Percentiles rank a stretch among this genome's conserved stretches.
These are phyloP conservation scores for Trididemnum clinides DNA, from an alignment of 23 tunicate genomes.

Conservation along the genomic window DNA sequence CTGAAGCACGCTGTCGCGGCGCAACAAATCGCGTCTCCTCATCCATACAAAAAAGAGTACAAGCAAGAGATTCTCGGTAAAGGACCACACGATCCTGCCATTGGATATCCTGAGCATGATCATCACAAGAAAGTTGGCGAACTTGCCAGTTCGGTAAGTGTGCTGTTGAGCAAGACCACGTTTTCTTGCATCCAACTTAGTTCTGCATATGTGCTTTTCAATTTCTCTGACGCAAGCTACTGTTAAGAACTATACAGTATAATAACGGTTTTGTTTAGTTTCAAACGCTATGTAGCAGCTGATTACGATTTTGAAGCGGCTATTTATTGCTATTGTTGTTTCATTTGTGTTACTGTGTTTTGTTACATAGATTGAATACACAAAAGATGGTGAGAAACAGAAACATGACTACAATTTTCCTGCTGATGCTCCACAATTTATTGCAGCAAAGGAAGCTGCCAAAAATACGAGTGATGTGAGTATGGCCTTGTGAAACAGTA, in stretches of 20 bases:
- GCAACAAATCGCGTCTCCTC: slow-evolving; percentile 45
- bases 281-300: too few species aligned
- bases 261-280: too few species aligned
- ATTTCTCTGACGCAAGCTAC: too few species aligned
- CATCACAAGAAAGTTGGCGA: slow-evolving; percentile 52
- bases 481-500: too few species aligned
- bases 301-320: too few species aligned
- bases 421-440: slow-evolving; percentile 62
- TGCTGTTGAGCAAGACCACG: too few species aligned
- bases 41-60: slow-evolving; percentile 69
- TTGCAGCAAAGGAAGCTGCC: slow-evolving; percentile 46
- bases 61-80: slow-evolving; percentile 58
- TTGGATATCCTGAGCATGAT: slow-evolving; percentile 79
- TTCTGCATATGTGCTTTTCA: too few species aligned
- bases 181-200: too few species aligned
- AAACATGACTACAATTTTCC: slow-evolving; percentile 23
- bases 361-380: slow-evolving; percentile 80
- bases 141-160: slow-evolving; percentile 36
- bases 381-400: slow-evolving; percentile 49
- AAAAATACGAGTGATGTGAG: slow-evolving; percentile 48
- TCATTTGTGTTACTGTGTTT: too few species aligned
- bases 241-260: too few species aligned
- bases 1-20: slow-evolving; percentile 54
- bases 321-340: too few species aligned
- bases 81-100: slow-evolving; percentile 66